phyloP scores from a whole-genome alignment of 1,140 invertebrate species.

The Cepaea nemoralis region DNA sequence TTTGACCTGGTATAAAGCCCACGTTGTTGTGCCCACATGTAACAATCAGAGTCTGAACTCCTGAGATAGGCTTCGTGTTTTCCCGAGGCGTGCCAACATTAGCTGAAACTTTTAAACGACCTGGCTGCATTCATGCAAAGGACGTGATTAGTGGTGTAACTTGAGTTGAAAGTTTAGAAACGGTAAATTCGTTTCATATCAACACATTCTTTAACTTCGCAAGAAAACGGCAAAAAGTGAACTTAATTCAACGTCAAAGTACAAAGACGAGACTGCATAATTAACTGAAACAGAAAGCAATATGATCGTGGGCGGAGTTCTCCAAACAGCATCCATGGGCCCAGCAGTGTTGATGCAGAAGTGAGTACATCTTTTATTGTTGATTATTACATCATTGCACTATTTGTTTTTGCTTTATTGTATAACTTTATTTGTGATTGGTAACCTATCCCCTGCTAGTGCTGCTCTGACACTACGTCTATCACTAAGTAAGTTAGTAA shows the following conservation, averaged over 20 bases:
- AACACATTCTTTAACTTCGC: background rate
- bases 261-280: background rate
- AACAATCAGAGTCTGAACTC: too few species aligned
- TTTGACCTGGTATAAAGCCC: conserved; percentile 22
- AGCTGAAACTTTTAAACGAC: background rate
- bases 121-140: background rate
- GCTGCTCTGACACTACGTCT: background rate
- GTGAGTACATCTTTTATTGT: background rate
- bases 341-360: conserved; percentile 17
- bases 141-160: background rate
- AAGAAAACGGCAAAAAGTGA: too few species aligned
- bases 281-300: background rate
- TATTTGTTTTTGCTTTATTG: too few species aligned
- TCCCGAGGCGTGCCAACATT: background rate
- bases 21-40: too few species aligned
- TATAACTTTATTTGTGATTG: background rate
- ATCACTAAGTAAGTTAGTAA: background rate
- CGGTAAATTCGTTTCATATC: background rate
- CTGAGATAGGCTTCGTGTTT: too few species aligned
- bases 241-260: background rate
- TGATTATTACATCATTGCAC: background rate
- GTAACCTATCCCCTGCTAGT: background rate
- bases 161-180: background rate
- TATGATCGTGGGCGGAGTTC: conserved; percentile 13
- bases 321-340: background rate